phyloP scores from a whole-genome alignment of 2,113 vertebrate genomes.

The Odontesthes bonariensis region DNA sequence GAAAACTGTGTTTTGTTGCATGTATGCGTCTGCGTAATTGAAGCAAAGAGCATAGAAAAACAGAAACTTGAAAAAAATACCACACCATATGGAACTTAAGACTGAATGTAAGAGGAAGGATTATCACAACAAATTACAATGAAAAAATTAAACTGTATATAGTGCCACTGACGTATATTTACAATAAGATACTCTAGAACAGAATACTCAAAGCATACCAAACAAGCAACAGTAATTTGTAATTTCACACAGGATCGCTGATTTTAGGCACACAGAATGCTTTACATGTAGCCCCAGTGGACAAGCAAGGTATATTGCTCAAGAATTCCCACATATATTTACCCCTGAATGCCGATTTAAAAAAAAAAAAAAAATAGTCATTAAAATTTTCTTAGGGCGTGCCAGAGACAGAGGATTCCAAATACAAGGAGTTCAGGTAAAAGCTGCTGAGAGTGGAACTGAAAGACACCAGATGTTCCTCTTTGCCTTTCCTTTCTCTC shows the following conservation, averaged over 20 bases:
- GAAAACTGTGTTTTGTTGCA: not conserved
- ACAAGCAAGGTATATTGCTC: not conserved
- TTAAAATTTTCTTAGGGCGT: conserved; percentile 53
- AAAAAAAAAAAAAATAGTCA: not conserved
- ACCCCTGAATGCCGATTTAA: conserved; percentile 56
- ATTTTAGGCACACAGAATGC: not conserved
- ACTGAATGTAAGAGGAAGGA: conserved; percentile 26
- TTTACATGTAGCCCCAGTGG: conserved; percentile 8
- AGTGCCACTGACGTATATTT: conserved; percentile 5
- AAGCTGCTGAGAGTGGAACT: conserved; percentile 66
- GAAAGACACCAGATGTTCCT: conserved; percentile 77
- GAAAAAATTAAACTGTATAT: conserved; percentile 14
- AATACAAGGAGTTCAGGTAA: conserved; percentile 63
- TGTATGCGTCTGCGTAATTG: conserved; percentile 3
- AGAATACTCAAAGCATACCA: not conserved
- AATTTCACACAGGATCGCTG: not conserved
- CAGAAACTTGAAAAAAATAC: conserved; percentile 49
- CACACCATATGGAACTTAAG: conserved; percentile 35
- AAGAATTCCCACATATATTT: conserved; percentile 26
- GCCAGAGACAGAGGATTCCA: conserved; percentile 43
- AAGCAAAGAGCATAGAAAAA: conserved; percentile 32
- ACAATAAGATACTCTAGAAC: not conserved
- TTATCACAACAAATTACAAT: conserved; percentile 27
- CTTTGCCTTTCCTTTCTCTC: conserved; percentile 47
- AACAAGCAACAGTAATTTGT: not conserved